Conservation (phyloP, 1,140 invertebrate species). For the Microplitis demolitor region DNA sequence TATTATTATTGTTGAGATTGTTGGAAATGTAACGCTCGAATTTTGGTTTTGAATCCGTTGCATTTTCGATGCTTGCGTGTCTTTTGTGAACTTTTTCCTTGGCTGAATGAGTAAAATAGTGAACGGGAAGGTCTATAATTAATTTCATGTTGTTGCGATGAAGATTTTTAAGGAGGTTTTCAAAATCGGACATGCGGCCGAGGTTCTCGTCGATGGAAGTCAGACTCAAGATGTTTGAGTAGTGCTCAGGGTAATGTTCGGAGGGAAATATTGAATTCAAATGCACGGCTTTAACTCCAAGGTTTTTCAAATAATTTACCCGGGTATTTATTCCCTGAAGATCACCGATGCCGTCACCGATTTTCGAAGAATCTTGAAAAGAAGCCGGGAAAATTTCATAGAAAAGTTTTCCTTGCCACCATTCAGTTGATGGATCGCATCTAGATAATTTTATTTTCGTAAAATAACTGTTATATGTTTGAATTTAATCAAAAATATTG, state of each 20-base stretch:
- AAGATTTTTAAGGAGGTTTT: conserved; percentile 64
- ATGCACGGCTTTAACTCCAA: conserved; percentile 71
- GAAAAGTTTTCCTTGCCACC: conserved; percentile 81
- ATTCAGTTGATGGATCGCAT: conserved; percentile 64
- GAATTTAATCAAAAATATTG: background rate
- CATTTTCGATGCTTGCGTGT: background rate
- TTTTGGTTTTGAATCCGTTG: background rate
- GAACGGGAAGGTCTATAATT: conserved; percentile 76
- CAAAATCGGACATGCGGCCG: conserved; percentile 70
- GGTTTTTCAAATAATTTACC: conserved; percentile 69
- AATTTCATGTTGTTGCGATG: conserved; percentile 73
- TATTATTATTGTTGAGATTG: conserved; percentile 22
- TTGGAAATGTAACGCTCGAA: conserved; percentile 2
- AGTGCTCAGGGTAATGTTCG: conserved; percentile 72
- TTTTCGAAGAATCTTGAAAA: conserved; percentile 74
- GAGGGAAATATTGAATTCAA: conserved; percentile 78
- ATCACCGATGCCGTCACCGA: conserved; percentile 75
- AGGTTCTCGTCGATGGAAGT: conserved; percentile 67
- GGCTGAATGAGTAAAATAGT: conserved; percentile 57
- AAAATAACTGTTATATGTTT: conserved; percentile 11
- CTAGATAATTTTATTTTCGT: conserved; percentile 25
- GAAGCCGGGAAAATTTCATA: conserved; percentile 85
- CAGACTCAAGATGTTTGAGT: conserved; percentile 68
- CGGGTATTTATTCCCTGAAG: conserved; percentile 70
- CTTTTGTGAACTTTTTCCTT: background rate